phyloP scores from a whole-genome alignment of 2,797 vertebrate genomes.

The Glyptemys insculpta region DNA sequence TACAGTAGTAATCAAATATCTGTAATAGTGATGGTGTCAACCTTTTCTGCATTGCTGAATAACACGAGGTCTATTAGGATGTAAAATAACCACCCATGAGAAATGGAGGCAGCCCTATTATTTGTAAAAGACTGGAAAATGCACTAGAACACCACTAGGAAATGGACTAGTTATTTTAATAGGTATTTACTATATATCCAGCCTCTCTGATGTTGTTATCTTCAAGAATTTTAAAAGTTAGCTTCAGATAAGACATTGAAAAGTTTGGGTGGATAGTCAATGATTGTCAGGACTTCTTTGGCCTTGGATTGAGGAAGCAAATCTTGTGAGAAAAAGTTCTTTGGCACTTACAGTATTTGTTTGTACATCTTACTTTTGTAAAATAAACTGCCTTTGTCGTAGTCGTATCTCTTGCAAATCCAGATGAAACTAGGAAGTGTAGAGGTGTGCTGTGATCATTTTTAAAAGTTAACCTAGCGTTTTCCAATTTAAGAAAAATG shows the following conservation, averaged over 20 bases:
- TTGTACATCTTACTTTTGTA: neutral
- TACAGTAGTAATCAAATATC: accelerated
- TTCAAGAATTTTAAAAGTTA: neutral
- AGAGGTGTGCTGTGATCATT: neutral
- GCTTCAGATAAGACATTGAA: neutral
- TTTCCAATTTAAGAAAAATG: conserved; percentile 1
- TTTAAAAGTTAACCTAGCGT: neutral
- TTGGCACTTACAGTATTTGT: neutral
- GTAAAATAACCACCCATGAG: neutral
- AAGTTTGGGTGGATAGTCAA: neutral
- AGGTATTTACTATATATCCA: neutral
- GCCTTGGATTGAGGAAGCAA: neutral
- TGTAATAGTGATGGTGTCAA: neutral
- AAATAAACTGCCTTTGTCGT: neutral
- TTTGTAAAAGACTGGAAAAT: neutral
- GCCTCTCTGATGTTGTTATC: neutral
- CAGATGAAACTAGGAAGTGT: neutral
- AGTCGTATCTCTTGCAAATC: neutral
- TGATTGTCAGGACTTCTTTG: neutral
- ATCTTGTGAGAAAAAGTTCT: neutral
- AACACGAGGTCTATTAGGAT: neutral
- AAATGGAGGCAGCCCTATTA: neutral
- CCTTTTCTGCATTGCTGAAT: neutral
- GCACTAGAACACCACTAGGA: neutral
- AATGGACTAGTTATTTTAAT: neutral